A percentile compares a stretch with the other conserved stretches of the same genome.
phyloP scores from a whole-genome alignment of 1,140 invertebrate genomes.

The Sycophila sp. region DNA sequence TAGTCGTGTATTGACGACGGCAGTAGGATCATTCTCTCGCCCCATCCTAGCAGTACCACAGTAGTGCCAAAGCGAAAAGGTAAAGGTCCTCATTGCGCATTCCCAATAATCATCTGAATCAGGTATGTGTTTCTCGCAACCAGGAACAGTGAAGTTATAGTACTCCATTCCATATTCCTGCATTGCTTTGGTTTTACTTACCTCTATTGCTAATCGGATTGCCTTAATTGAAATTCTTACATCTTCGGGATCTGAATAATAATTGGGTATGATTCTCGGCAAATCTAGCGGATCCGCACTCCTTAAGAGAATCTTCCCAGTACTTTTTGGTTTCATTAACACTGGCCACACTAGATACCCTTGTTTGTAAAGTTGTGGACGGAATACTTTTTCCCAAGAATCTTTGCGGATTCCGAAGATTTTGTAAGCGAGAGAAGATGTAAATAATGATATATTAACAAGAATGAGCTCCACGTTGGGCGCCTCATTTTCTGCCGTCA shows the following conservation, averaged over 20 bases:
- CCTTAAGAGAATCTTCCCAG: conserved; percentile 75
- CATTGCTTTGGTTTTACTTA: conserved; percentile 71
- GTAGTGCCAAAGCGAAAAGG: conserved; percentile 80
- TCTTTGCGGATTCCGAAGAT: conserved; percentile 70
- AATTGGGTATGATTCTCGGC: conserved; percentile 85
- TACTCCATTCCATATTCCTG: conserved; percentile 70
- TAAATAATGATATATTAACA: conserved; percentile 67
- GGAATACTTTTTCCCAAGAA: conserved; percentile 68
- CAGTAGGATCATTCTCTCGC: conserved; percentile 70
- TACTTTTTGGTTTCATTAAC: conserved; percentile 78
- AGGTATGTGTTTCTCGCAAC: conserved; percentile 72
- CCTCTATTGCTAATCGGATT: conserved; percentile 69
- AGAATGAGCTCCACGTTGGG: conserved; percentile 82
- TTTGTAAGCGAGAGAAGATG: conserved; percentile 64
- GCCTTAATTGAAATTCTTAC: conserved; percentile 72
- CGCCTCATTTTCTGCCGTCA: conserved; percentile 71
- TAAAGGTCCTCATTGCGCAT: conserved; percentile 75
- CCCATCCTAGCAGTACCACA: conserved; percentile 90
- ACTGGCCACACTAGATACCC: conserved; percentile 75
- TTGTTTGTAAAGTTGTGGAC: conserved; percentile 65
- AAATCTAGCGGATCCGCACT: conserved; percentile 76
- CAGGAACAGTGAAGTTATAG: conserved; percentile 71
- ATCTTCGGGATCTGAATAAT: conserved; percentile 75
- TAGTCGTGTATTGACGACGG: conserved; percentile 78
- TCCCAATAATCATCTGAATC: conserved; percentile 78